These are phyloP conservation scores for Malacoraja senta DNA, from an alignment of 2,797 vertebrate species.

Conservation along the genomic window DNA sequence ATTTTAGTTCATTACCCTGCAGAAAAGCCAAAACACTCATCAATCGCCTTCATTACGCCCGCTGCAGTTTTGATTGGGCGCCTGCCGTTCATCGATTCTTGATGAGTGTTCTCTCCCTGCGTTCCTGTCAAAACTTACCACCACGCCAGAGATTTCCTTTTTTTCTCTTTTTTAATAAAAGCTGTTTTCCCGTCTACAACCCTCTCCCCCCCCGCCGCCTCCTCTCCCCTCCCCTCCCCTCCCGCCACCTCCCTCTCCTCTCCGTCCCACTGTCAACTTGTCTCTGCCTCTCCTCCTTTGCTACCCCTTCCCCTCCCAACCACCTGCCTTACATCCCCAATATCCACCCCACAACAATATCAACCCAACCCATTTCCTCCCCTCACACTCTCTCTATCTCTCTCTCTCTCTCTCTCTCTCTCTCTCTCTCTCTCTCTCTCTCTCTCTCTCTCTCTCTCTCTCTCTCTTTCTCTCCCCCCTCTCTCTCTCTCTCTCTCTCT, in stretches of 20 bases:
- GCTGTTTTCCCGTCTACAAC: slow-evolving; percentile 55
- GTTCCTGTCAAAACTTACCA: slow-evolving; percentile 40
- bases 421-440: too few relatives aligned
- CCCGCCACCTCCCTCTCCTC: too few relatives aligned
- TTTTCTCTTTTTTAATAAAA: slow-evolving; percentile 54
- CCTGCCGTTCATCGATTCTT: slow-evolving; percentile 63
- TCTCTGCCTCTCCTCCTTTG: slow-evolving; percentile 50
- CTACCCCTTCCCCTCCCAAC: neutral
- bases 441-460: too few relatives aligned
- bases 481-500: too few relatives aligned
- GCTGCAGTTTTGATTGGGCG: slow-evolving; percentile 75
- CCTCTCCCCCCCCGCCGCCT: slow-evolving; percentile 41
- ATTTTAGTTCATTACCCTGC: slow-evolving; percentile 98
- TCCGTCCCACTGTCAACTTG: slow-evolving; percentile 59
- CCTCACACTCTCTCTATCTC: slow-evolving; percentile 42
- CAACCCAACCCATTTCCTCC: slow-evolving; percentile 52
- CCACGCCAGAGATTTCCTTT: slow-evolving; percentile 43
- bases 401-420: too few relatives aligned
- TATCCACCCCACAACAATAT: neutral
- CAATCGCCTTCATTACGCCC: slow-evolving; percentile 77
- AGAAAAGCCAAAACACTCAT: slow-evolving; percentile 94
- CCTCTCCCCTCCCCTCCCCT: too few relatives aligned
- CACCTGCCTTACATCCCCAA: neutral
- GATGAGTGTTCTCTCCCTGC: slow-evolving; percentile 1
- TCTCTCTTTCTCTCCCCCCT: too few relatives aligned